phyloP scores from a whole-genome alignment of 2,797 vertebrate genomes.

The Mormyrus hasselquistii region DNA sequence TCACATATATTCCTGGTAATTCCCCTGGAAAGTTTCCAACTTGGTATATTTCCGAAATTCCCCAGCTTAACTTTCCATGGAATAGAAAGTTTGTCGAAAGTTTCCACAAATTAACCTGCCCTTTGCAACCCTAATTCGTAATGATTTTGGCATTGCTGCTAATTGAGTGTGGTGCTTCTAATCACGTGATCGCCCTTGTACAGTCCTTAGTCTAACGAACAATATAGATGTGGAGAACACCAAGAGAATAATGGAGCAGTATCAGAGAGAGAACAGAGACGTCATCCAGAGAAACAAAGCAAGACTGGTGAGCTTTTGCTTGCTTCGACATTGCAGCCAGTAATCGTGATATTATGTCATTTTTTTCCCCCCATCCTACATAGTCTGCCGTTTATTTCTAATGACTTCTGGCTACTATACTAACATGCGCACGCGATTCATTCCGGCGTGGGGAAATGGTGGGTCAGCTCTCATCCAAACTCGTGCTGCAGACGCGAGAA shows the following conservation, averaged over 20 bases:
- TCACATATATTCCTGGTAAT: background rate
- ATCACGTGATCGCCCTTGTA: conserved; percentile 14
- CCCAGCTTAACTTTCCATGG: background rate
- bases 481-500: conserved; percentile 74
- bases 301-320: conserved; percentile 74
- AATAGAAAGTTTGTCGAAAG: background rate
- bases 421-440: background rate
- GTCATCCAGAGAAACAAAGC: conserved; percentile 91
- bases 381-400: background rate
- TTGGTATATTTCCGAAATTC: background rate
- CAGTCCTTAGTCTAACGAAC: conserved; percentile 93
- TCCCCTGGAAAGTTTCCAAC: background rate
- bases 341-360: background rate
- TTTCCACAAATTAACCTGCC: background rate
- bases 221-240: conserved; percentile 90
- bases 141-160: background rate
- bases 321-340: background rate
- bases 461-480: background rate
- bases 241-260: conserved; percentile 88
- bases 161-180: background rate
- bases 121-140: background rate
- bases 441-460: background rate
- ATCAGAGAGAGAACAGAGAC: conserved; percentile 92
- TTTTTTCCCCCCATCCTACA: background rate
- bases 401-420: background rate